Percentiles rank a stretch among this genome's conserved stretches.
Evolutionary conservation across 1,140 invertebrate genomes (phyloP).

Genomic region (Sycobia sp.): DNA sequence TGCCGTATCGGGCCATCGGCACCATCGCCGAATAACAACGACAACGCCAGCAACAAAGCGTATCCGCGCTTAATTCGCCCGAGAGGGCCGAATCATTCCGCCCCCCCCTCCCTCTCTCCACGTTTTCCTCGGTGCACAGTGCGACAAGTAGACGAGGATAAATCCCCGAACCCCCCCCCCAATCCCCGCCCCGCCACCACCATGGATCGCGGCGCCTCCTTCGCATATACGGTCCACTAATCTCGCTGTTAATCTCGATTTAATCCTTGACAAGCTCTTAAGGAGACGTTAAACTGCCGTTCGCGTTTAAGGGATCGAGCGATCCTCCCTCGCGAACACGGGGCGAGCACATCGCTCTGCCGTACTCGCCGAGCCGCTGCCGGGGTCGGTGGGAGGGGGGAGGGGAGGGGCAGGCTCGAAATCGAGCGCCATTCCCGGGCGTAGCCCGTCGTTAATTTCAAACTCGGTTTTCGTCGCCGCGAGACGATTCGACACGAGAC

Average conservation of each 20-base stretch:
- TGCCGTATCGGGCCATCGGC: no score
- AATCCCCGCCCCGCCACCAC: not conserved
- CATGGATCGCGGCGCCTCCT: slow-evolving; percentile 33
- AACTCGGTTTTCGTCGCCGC: no score
- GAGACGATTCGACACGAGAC: no score
- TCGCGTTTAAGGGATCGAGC: slow-evolving; percentile 38
- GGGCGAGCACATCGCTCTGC: no score
- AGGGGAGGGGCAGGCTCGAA: no score
- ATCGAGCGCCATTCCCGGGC: no score
- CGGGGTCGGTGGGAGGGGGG: no score
- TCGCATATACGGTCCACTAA: slow-evolving; percentile 48
- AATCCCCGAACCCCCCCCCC: no score
- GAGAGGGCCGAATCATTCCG: not conserved
- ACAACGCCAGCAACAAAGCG: no score
- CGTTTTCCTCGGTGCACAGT: slow-evolving; percentile 44
- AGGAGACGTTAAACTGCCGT: slow-evolving; percentile 56
- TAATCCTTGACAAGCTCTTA: slow-evolving; percentile 62
- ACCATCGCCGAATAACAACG: no score
- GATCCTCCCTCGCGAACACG: slow-evolving; percentile 37
- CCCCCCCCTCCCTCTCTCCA: not conserved
- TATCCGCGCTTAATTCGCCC: not conserved
- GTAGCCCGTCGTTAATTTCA: no score
- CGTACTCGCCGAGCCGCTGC: no score
- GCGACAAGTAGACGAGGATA: slow-evolving; percentile 43
- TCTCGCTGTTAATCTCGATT: slow-evolving; percentile 62